phyloP scores from a whole-genome alignment of 2,797 vertebrate species.

The Crenuchus spilurus region DNA sequence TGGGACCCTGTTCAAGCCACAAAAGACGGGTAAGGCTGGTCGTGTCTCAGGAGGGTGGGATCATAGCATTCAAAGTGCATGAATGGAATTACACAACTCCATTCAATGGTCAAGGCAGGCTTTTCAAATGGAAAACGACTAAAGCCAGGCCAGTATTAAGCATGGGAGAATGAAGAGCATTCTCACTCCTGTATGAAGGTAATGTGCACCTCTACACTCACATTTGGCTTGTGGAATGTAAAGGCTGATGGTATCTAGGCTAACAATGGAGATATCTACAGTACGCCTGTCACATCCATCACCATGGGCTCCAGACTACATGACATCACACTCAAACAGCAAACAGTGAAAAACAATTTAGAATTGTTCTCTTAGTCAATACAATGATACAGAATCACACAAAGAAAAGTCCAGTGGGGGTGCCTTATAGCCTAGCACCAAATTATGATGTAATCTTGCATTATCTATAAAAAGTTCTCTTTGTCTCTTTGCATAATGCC shows the following conservation, averaged over 20 bases:
- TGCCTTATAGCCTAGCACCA: not conserved
- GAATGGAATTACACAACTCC: constrained; percentile 23
- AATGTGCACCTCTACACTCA: constrained; percentile 1
- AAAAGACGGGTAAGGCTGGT: constrained; percentile 16
- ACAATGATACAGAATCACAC: not conserved
- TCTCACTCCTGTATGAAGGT: not conserved
- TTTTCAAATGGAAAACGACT: not conserved
- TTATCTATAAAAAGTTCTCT: not conserved
- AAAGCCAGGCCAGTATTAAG: not conserved
- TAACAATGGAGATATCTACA: constrained; percentile 2
- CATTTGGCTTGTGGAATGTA: not conserved
- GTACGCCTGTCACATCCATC: not conserved
- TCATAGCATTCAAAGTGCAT: constrained; percentile 12
- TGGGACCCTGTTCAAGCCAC: constrained; percentile 9
- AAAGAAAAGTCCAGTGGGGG: not conserved
- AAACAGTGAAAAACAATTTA: not conserved
- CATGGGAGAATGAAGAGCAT: not conserved
- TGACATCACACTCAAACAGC: not conserved
- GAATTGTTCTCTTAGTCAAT: constrained; percentile 3
- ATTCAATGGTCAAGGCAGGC: not conserved
- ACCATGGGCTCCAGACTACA: not conserved
- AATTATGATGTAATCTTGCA: not conserved
- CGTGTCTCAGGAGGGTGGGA: constrained; percentile 5
- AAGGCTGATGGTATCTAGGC: constrained; percentile 13
- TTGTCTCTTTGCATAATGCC: not conserved